These are phyloP conservation scores for Sebastes hubbsi DNA, from an alignment of 2,797 vertebrate species.

Conservation along the genomic window DNA sequence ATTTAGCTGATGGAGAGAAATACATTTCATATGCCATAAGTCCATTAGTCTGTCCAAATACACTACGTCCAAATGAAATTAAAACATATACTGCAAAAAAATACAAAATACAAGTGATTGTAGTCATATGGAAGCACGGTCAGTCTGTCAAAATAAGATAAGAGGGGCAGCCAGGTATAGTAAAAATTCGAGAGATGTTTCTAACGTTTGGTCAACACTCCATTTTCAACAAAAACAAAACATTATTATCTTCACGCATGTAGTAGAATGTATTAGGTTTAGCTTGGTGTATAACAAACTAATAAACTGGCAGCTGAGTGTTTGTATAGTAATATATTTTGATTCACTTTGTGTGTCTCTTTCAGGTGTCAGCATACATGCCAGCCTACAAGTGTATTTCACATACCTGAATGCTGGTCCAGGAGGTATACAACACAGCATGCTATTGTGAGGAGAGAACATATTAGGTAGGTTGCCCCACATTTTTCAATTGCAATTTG, in stretches of 20 bases:
- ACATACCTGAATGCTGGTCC: constrained; percentile 38
- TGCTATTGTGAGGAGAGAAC: constrained; percentile 67
- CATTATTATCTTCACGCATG: not conserved
- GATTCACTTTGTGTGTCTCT: not conserved
- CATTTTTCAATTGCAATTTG: not conserved
- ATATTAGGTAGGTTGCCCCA: constrained; percentile 60
- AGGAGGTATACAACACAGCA: constrained; percentile 39
- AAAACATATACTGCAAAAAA: no score
- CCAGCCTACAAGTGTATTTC: constrained; percentile 10
- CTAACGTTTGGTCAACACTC: no score
- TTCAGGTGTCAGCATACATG: constrained; percentile 42
- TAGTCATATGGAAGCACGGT: no score
- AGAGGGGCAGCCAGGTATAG: no score
- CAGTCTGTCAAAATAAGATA: no score
- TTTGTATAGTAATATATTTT: not conserved
- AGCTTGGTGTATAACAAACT: not conserved
- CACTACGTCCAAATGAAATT: no score
- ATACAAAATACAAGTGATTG: no score
- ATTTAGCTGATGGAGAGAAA: no score
- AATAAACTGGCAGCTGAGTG: not conserved
- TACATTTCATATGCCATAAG: no score
- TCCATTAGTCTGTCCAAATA: no score
- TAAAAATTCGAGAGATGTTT: not conserved
- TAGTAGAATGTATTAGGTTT: not conserved
- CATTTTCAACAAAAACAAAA: not conserved